These are phyloP conservation scores for Malthinus flaveolus DNA, from an alignment of 2,888 invertebrate species.

Conservation along the genomic window DNA sequence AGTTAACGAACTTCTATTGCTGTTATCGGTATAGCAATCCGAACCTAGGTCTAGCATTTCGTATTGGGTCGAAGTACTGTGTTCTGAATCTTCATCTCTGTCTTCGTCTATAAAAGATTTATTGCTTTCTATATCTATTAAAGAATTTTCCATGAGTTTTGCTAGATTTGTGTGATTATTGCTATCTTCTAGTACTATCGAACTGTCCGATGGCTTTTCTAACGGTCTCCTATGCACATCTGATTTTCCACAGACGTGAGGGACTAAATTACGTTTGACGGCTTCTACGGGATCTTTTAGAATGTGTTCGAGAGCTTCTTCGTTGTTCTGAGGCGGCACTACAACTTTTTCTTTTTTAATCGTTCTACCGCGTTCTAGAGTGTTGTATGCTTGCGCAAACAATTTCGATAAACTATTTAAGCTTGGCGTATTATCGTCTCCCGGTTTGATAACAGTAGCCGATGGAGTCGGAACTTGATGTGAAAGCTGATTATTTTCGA, in stretches of 20 bases:
- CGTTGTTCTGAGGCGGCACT: neutral
- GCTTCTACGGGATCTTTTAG: conserved; percentile 77
- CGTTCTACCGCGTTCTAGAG: neutral
- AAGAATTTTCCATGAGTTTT: conserved; percentile 68
- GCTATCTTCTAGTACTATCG: conserved; percentile 63
- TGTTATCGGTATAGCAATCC: conserved; percentile 71
- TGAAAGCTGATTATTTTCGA: neutral
- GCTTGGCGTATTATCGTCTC: neutral
- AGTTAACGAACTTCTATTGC: conserved; percentile 54
- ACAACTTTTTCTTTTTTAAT: neutral
- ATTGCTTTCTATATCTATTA: conserved; percentile 60
- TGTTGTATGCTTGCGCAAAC: neutral
- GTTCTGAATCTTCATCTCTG: conserved; percentile 55
- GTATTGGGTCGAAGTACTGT: conserved; percentile 69
- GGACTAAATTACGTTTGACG: conserved; percentile 72
- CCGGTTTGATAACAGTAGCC: no score
- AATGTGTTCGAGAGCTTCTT: conserved; percentile 44
- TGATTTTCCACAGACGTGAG: conserved; percentile 74
- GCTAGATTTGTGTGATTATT: conserved; percentile 50
- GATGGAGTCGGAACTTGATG: neutral
- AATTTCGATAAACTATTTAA: conserved; percentile 1
- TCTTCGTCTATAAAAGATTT: conserved; percentile 36
- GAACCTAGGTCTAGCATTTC: conserved; percentile 76
- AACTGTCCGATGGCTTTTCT: conserved; percentile 39
- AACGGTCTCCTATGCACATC: conserved; percentile 54